Base-by-base conservation (phyloP, 2,888 invertebrate species). In the Myopa testacea region DNA sequence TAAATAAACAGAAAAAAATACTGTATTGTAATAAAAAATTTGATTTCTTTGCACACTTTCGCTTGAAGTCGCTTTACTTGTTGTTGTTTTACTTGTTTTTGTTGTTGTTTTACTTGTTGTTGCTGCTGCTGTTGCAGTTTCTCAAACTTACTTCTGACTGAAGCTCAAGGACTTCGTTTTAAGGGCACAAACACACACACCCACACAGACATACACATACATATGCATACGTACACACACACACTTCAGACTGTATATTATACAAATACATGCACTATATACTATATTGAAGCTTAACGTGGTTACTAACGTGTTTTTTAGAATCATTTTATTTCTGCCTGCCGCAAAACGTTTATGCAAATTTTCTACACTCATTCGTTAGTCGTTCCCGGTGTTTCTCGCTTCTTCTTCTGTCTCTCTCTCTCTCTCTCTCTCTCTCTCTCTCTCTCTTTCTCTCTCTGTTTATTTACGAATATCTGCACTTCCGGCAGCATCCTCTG, bases 291-390 rank as follows among this genome's bases (percentile, higher is more conserved):
- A 6, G 19, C 60, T 62, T 73, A 45, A 63, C 73, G 62, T 19
- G 73, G 45, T 26, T 73, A n/a, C 45, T 34, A 74, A 65, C 14
- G 10, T 55, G 55, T 4, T n/a, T 14, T 55, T 55, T 55, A 8
- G 14, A 55, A 55, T 5, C 1, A n/a, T 55, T 55, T n/a, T 16
- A 16, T 16, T 55, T 63, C 19, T 58, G 16, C 58, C 52, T 70
- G 62, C 65, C 52, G 65, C 65, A 37, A 68, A 75, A 58, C 69
- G 75, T 75, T 68, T 75, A 75, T 75, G 75, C 58, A 75, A 75
- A 75, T 75, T 58, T 60, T 26, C 68, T 75, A 19, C 38, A 70
- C 55, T 70, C 55, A 37, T 58, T 37, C 34, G 55, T 55, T 6
- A 40, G 16, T 69, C 8, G 34, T n/a, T 34, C 26, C 40, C 50